Base-by-base conservation (phyloP, 2,113 vertebrate species). In the Peromyscus polionotus region DNA sequence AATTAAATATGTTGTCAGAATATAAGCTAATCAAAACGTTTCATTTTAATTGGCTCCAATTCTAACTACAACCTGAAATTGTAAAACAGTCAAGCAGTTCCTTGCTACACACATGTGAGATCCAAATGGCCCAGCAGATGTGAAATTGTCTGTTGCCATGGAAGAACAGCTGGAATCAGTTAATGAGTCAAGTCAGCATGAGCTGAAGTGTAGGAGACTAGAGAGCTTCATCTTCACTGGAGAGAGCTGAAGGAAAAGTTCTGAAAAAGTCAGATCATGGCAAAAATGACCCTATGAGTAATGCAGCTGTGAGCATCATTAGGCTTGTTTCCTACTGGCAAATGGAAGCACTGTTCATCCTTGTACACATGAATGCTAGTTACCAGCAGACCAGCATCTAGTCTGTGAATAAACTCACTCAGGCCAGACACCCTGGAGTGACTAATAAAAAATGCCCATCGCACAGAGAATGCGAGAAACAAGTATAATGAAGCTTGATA, bases 301-400 rank as follows among this genome's bases (percentile, higher is more conserved):
- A 81, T 86, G 85, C 94, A 97, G 90, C 95, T 98, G 91, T 85
- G 59, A 92, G 83, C 89, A 77, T 95, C 95, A 98, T 98, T 97
- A 98, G 88, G 20, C 42, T 92, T n/a, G 16, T 89, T 57, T 95
- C 68, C 68, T 73, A 84, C 7, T 22, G 70, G 48, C 45, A 92
- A 91, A 65, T 61, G 39, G 16, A 96, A 92, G 63, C 83, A 70
- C 57, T 97, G 70, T 73, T 96, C 77, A 95, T n/a, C 4, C 61
- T 91, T 54, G 20, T 70, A 87, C 8, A 33, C 33, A 81, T 28
- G 31, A 75, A 93, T 63, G 61, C 75, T 63, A 67, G 77, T 81
- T 93, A 92, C 67, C 81, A 91, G 67, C 61, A 83, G 80, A 79
- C 28, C 42, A 36, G 26, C 87, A 65, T 93, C 90, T 73, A 90